These are phyloP conservation scores for Bergia puertoricense DNA, from an alignment of 92 coral and sea anemone species.

Conservation along the genomic window DNA sequence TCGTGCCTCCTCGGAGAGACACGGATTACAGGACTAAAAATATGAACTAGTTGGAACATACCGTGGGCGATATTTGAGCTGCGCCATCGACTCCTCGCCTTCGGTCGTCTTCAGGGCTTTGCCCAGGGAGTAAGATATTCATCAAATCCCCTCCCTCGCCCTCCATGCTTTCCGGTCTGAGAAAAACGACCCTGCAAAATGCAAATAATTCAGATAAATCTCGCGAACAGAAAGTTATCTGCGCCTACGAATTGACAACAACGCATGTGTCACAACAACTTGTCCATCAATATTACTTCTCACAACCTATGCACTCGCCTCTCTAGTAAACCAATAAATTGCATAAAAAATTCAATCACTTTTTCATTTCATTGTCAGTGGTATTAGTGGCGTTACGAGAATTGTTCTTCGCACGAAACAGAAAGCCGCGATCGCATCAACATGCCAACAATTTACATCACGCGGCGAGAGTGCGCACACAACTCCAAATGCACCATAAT, in stretches of 20 bases:
- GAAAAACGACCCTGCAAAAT: constrained; percentile 20
- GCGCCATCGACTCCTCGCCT: constrained; percentile 34
- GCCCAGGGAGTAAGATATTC: constrained; percentile 42
- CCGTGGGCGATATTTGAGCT: constrained; percentile 38
- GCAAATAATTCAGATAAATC: constrained; percentile 20
- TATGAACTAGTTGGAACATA: not conserved
- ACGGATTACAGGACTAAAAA: not conserved
- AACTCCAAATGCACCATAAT: not conserved
- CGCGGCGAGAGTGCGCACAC: constrained; percentile 35
- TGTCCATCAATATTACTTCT: not conserved
- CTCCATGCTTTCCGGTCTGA: constrained; percentile 31
- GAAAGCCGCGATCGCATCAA: constrained; percentile 32
- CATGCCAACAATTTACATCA: constrained; percentile 39
- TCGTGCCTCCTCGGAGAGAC: not conserved
- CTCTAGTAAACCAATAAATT: not conserved
- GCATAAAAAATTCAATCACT: not conserved
- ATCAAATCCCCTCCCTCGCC: constrained; percentile 45
- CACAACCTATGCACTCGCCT: constrained; percentile 1
- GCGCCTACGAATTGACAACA: constrained; percentile 30
- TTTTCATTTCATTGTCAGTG: not conserved
- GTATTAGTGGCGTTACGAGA: not conserved
- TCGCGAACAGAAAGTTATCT: constrained; percentile 8
- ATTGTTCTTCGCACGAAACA: constrained; percentile 33
- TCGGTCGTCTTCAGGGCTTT: constrained; percentile 34
- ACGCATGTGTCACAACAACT: constrained; percentile 39